phyloP scores from a whole-genome alignment of 2,797 vertebrate species.

The Clarias fuscus region DNA sequence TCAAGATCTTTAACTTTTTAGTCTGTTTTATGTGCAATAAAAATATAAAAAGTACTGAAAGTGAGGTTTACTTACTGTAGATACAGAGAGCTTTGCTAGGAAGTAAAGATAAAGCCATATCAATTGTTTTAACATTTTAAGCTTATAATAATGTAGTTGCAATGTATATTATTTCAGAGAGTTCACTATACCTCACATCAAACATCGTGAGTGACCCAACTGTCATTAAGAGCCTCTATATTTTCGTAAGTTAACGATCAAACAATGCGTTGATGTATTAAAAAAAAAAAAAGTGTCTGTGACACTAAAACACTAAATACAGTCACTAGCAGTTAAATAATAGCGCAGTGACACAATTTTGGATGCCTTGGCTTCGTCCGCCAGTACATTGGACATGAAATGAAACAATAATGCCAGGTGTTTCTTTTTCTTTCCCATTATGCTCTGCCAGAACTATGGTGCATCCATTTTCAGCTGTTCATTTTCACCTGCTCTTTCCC shows the following conservation, averaged over 20 bases:
- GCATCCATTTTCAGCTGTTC: not conserved
- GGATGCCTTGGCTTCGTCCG: not conserved
- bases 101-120: no score
- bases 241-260: no score
- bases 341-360: not conserved
- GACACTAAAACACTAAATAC: not conserved
- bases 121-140: no score
- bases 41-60: no score
- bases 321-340: constrained; percentile 16
- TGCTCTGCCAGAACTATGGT: not conserved
- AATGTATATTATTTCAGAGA: no score
- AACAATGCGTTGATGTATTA: not conserved
- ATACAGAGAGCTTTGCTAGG: no score
- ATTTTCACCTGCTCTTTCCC: not conserved
- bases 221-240: not conserved
- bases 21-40: no score
- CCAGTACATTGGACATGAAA: constrained; percentile 11
- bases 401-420: constrained; percentile 5
- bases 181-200: no score
- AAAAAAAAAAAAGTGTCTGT: not conserved
- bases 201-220: no score
- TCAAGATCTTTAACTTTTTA: no score
- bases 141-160: no score
- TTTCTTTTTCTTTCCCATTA: not conserved
- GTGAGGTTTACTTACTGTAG: no score